Percentiles rank a stretch among this genome's conserved stretches.
Conservation (phyloP, 2,797 vertebrate species). For the Sorex maritimensis region DNA sequence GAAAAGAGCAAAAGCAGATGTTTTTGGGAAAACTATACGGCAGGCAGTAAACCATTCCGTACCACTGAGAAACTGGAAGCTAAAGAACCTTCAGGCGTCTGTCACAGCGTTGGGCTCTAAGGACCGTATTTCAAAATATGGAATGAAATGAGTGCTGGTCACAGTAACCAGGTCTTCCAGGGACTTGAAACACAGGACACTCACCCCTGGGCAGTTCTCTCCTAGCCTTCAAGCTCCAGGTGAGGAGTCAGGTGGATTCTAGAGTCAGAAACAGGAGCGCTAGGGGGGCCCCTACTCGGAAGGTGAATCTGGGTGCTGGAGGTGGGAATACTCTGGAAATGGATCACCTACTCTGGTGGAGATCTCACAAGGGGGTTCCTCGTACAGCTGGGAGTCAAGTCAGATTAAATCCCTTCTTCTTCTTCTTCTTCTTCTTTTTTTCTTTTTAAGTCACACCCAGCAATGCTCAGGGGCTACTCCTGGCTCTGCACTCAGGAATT, state of each 20-base stretch:
- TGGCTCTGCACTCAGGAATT: too few relatives aligned
- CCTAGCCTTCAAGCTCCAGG: neutral
- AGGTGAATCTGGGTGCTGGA: neutral
- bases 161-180: neutral
- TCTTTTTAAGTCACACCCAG: too few relatives aligned
- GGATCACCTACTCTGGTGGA: neutral
- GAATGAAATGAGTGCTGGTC: neutral
- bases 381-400: neutral
- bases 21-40: neutral
- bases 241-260: neutral
- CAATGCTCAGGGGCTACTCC: too few relatives aligned
- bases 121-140: neutral
- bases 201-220: neutral
- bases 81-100: too few relatives aligned
- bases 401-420: slow-evolving; percentile 9
- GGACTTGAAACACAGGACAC: neutral
- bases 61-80: too few relatives aligned
- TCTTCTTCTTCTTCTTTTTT: too few relatives aligned
- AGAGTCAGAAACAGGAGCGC: neutral
- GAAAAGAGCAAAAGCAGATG: neutral
- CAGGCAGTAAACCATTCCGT: neutral
- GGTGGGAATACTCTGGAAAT: neutral
- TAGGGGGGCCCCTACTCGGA: neutral
- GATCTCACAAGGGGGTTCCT: neutral
- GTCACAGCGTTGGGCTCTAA: neutral